phyloP scores from a whole-genome alignment of 2,113 vertebrate genomes.

The Malaclemys terrapin region DNA sequence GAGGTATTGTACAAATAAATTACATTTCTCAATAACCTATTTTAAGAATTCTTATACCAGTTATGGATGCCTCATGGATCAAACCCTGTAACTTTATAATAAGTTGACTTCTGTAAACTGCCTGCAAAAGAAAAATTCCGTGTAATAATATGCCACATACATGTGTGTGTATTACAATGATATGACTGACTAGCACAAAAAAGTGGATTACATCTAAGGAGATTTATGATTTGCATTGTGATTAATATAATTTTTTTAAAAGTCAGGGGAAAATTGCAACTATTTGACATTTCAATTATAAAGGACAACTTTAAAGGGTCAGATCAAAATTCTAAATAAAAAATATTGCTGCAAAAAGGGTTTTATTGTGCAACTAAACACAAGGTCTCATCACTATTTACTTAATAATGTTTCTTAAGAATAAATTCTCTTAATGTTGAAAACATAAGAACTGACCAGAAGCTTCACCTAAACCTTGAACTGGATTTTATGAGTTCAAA shows the following conservation, averaged over 20 bases:
- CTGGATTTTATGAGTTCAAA: background rate
- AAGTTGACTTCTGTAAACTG: background rate
- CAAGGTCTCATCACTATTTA: background rate
- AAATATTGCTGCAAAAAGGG: background rate
- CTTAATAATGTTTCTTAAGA: background rate
- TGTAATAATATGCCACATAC: background rate
- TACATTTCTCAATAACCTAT: background rate
- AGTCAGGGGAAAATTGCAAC: background rate
- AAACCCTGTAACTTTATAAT: background rate
- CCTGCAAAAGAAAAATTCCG: background rate
- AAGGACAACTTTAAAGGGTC: background rate
- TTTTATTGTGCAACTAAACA: background rate
- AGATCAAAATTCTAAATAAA: background rate
- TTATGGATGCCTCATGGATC: background rate
- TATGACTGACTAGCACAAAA: background rate
- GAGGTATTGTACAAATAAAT: background rate
- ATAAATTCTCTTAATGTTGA: background rate
- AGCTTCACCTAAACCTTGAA: background rate
- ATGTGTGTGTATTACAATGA: background rate
- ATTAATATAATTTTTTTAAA: background rate
- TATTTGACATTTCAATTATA: background rate
- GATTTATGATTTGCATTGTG: background rate
- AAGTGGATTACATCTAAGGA: background rate
- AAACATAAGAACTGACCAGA: background rate
- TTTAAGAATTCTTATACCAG: background rate